Evolutionary conservation across 1,140 invertebrate genomes (phyloP).

Genomic region (Papilio xuthus): DNA sequence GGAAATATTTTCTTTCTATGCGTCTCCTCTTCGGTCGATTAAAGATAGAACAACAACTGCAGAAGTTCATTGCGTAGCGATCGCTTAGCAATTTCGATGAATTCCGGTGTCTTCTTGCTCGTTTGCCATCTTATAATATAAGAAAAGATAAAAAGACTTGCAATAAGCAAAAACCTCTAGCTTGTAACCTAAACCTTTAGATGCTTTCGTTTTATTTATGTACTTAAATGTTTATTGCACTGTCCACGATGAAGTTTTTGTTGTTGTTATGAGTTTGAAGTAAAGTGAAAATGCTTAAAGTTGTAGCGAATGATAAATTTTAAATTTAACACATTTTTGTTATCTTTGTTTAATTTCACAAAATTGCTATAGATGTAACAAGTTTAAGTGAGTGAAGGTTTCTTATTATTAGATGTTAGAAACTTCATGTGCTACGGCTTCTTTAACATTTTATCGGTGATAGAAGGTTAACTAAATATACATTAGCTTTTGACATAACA

Average conservation of each 20-base stretch:
- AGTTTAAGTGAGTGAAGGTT: background rate
- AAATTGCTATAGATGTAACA: background rate
- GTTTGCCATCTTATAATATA: too few relatives aligned
- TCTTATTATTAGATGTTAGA: background rate
- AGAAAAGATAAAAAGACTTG: background rate
- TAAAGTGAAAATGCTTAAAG: background rate
- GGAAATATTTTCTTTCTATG: too few relatives aligned
- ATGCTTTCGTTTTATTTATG: background rate
- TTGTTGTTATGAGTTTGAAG: background rate
- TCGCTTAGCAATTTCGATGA: too few relatives aligned
- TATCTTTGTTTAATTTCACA: background rate
- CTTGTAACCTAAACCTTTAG: background rate
- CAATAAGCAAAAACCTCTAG: background rate
- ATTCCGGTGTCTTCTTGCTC: too few relatives aligned
- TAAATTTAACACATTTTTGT: background rate
- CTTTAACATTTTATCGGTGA: too few relatives aligned
- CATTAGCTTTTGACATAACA: too few relatives aligned
- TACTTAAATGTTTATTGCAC: background rate
- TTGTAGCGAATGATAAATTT: background rate
- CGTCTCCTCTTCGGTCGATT: too few relatives aligned
- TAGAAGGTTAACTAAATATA: too few relatives aligned
- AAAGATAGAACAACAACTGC: too few relatives aligned
- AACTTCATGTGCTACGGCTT: too few relatives aligned
- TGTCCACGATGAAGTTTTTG: background rate
- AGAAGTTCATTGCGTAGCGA: too few relatives aligned